phyloP scores from a whole-genome alignment of 1,140 invertebrate genomes.

The Coptotermes formosanus region DNA sequence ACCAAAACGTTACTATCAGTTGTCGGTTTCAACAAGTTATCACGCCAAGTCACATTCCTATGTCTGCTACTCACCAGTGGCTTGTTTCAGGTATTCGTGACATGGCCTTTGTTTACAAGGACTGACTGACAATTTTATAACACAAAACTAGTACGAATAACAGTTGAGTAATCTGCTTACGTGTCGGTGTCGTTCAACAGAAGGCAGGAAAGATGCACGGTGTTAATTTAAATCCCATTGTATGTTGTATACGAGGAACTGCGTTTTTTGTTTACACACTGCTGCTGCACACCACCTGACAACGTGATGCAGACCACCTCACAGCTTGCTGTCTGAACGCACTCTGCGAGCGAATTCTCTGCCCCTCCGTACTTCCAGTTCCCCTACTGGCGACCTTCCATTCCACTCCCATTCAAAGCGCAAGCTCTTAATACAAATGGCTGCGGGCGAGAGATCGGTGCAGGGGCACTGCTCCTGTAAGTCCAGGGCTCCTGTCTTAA shows the following conservation, averaged over 20 bases:
- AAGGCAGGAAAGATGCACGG: neutral
- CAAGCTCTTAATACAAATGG: neutral
- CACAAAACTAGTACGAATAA: neutral
- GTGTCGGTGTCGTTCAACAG: neutral
- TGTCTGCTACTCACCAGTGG: neutral
- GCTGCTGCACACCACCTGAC: neutral
- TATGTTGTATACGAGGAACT: neutral
- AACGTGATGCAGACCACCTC: neutral
- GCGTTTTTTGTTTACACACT: neutral
- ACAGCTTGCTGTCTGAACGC: neutral
- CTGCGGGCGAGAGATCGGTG: neutral
- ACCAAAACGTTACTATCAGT: too few relatives aligned
- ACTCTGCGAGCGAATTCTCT: neutral
- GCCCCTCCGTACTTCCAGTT: neutral
- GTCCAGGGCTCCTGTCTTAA: neutral
- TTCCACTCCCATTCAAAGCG: neutral
- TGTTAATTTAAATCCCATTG: neutral
- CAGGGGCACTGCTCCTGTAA: neutral
- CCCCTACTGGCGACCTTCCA: neutral
- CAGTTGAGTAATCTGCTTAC: neutral
- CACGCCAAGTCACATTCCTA: neutral
- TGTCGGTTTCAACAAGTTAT: too few relatives aligned
- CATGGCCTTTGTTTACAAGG: neutral
- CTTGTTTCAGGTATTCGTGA: neutral
- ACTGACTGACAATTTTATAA: neutral